Evolutionary conservation across 1,140 invertebrate species (phyloP).

Genomic region (Acromyrmex echinatior): DNA sequence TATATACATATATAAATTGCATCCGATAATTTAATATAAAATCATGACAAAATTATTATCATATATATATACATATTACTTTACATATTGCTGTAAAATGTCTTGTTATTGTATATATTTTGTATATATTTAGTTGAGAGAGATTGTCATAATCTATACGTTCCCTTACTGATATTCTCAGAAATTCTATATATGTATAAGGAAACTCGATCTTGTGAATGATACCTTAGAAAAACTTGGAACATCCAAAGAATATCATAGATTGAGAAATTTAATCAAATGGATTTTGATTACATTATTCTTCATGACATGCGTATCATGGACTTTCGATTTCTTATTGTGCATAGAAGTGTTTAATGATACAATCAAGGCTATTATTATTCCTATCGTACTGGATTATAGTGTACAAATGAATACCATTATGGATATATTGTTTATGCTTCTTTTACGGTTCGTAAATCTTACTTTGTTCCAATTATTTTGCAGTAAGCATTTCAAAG

Average conservation of each 20-base stretch:
- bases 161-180: not conserved
- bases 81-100: not conserved
- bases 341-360: not conserved
- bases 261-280: not conserved
- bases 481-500: not conserved
- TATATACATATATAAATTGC: not conserved
- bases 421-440: not conserved
- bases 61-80: not conserved
- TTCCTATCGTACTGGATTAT: not conserved
- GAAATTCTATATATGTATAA: slow-evolving; percentile 20
- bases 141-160: not conserved
- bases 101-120: not conserved
- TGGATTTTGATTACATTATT: not conserved
- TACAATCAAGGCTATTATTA: not conserved
- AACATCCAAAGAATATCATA: not conserved
- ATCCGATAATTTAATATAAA: not conserved
- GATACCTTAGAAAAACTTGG: slow-evolving; percentile 29
- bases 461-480: not conserved
- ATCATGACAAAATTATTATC: not conserved
- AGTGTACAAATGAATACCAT: not conserved
- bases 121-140: not conserved
- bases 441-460: slow-evolving; percentile 14
- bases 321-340: not conserved
- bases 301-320: not conserved
- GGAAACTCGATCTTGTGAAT: slow-evolving; percentile 1